Evolutionary conservation across 2,888 invertebrate genomes (phyloP), one percentile per base, ranked within the genome.

Genomic region (Smittia sp.): DNA sequence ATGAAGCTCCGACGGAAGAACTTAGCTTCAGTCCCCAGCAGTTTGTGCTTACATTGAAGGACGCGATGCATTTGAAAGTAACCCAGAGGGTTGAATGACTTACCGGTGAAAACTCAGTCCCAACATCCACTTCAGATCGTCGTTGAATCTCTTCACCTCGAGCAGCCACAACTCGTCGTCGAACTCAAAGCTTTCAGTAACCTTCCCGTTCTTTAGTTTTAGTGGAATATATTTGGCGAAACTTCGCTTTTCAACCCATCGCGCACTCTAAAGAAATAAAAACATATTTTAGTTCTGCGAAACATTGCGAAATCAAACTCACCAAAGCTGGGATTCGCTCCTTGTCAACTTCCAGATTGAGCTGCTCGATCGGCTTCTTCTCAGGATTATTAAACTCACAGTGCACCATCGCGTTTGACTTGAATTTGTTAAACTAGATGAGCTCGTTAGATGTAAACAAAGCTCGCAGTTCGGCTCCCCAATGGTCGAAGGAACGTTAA

Each of bases 111-210:
- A 88, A 73, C 87, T 86, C 75, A 91, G 81, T 74, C 84, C 82
- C 1, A 93, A 82, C 22, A 94, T 80, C 86, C 88, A 90, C 75
- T 87, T 86, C 15, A 93, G 81, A 80, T 93, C 91, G 72, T 86
- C 85, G 74, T 86, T 83, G 74, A 89, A 89, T 32, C 83, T 84
- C 38, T 84, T 82, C 77, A 88, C 85, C 74, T 86, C 84, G 75
- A 86, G 86, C 41, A 86, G 81, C 93, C 93, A 94, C 24, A 46
- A 6, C 18, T 85, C 85, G 75, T 73, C 65, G n/a, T 88, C 86
- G 74, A 88, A 85, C 1, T 86, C 83, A 0, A 87, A 87, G 0
- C 85, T 84, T 1, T 85, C 79, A 74, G 85, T 84, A 0, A 82
- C 75, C 1, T 84, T 83, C 74, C 84, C 84, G 1, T 83, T 83